A percentile compares a stretch with the other conserved stretches of the same genome.
phyloP scores from a whole-genome alignment of 2,797 vertebrate species.

The Pangasius macronema region DNA sequence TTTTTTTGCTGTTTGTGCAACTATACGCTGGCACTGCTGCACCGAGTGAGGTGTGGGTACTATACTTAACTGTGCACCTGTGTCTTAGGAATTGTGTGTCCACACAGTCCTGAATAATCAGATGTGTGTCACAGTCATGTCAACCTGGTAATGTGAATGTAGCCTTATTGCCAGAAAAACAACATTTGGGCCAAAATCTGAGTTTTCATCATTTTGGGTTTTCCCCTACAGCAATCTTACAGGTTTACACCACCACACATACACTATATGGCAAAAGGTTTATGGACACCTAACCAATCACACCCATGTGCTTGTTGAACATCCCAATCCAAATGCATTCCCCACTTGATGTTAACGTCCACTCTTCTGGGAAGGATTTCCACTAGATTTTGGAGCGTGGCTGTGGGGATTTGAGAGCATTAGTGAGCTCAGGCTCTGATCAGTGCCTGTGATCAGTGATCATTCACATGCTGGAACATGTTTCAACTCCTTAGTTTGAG shows the following conservation, averaged over 20 bases:
- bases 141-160: background rate
- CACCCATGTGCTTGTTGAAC: background rate
- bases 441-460: too few species aligned
- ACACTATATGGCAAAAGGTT: too few species aligned
- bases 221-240: too few species aligned
- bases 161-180: background rate
- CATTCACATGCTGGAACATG: too few species aligned
- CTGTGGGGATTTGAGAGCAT: background rate
- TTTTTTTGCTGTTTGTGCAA: background rate
- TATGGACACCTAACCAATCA: too few species aligned
- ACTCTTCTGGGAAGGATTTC: background rate
- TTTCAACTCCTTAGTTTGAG: background rate
- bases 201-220: background rate
- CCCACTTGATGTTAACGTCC: background rate
- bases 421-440: too few species aligned
- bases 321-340: background rate
- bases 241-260: background rate
- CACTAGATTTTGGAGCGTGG: background rate
- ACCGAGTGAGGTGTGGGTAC: conserved; percentile 1
- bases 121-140: background rate
- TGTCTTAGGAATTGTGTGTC: background rate
- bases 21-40: background rate
- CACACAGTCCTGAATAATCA: background rate
- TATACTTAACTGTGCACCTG: background rate
- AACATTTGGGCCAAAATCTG: background rate